Evolutionary conservation across 2,113 vertebrate genomes (phyloP), one percentile per base, ranked within the genome.

Genomic region (Aleadryas rufinucha): DNA sequence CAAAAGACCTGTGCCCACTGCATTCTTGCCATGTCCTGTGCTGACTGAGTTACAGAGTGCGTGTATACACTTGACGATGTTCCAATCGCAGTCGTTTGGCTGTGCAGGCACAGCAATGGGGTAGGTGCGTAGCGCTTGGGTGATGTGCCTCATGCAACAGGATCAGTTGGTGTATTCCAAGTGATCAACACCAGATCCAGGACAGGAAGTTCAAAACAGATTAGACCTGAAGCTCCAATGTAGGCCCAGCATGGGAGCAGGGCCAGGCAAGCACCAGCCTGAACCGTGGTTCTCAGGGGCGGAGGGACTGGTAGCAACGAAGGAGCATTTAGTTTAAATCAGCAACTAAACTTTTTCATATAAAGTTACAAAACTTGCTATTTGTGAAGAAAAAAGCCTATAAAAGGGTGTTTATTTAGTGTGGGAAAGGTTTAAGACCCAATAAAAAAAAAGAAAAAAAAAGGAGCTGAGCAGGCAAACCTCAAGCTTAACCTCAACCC

Each of bases 371-470:
- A 93, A 96, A 83, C 78, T 80, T 85, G 30, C 59, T 52, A 78
- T 88, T 96, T 88, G 71, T 84, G 47, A 93, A 71, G 71, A 59
- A 84, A 84, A 77, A 88, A 83, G 27, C 78, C 87, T 81, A 77
- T 96, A 90, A 96, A 96, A 93, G 21, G 37, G 79, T 93, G 75
- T 96, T 95, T 97, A 91, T 96, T 95, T 90, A 93, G 91, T 90
- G 93, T 50, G 54, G 71, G 84, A 97, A 96, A 94, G 93, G 90
- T 95, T 97, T 95, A 95, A 95, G 87, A 93, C 85, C 75, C 63
- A 94, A 95, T 93, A 49, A 95, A 96, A 92, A 53, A 31, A 66
- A 5, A 47, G n/a, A 75, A 82, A 53, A 45, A 53, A 50, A 89
- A 91, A 93, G 33, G 31, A 87, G 91, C 90, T 96, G 95, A 96